Base-by-base conservation (phyloP, 2,888 invertebrate genomes). In the Euproctis similis region DNA sequence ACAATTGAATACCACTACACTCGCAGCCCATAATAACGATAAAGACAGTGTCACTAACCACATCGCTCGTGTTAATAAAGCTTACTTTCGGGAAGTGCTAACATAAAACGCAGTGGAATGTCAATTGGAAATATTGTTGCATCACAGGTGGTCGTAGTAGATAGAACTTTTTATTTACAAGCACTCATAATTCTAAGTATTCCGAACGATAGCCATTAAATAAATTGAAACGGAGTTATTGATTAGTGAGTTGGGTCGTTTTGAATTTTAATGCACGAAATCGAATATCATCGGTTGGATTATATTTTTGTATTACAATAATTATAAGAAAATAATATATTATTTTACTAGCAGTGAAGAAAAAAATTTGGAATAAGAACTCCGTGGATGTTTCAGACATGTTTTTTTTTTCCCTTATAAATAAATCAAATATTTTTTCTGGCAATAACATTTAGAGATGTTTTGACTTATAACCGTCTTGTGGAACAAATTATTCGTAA, bases 71-170 rank as follows among this genome's bases (percentile, higher is more conserved):
- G 14, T 14, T 14, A 14, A 14, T 14, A 14, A 27, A 16, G 11
- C 22, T 26, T 6, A n/a, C 12, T 25, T 26, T 27, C 20, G 34
- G 34, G 30, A 42, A 47, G 31, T 29, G 34, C 21, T 18, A 26
- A 35, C 30, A 31, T 26, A 46, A 33, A 39, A 34, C 34, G 39
- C 34, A 39, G 25, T 34, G 33, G 42, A 44, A 46, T 44, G 31
- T 24, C 12, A 24, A 24, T n/a, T n/a, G n/a, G n/a, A n/a, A n/a
- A n/a, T n/a, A n/a, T 25, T 37, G 22, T 32, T 14, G 14, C 14
- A 4, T 6, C 4, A 6, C 6, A 14, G 14, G 14, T 14, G 14
- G 14, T 14, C 14, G 4, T 4, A 14, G 14, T 14, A 39, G 36
- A 19, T 14, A 4, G 6, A 14, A 4, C 4, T 14, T 14, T 14